phyloP scores from a whole-genome alignment of 2,888 invertebrate species.

The Melitaea athalia region DNA sequence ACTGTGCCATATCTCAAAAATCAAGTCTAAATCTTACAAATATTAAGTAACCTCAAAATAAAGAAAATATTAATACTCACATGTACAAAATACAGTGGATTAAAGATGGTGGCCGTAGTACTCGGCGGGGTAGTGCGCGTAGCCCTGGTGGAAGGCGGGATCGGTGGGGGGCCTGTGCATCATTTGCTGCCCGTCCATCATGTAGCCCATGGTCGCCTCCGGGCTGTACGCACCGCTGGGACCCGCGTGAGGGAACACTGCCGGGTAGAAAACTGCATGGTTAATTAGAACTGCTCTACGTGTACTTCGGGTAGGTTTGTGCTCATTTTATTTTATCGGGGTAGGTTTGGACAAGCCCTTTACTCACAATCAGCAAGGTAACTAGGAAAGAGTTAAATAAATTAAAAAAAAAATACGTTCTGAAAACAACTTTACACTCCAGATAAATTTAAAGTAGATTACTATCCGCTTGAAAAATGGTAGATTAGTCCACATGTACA shows the following conservation, averaged over 20 bases:
- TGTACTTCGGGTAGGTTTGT: slow-evolving; percentile 7
- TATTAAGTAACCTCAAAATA: not conserved
- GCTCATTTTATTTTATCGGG: not conserved
- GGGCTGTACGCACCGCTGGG: slow-evolving; percentile 98
- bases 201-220: slow-evolving; percentile 97
- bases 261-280: slow-evolving; percentile 77
- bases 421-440: no score
- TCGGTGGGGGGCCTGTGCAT: slow-evolving; percentile 97
- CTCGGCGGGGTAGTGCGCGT: slow-evolving; percentile 94
- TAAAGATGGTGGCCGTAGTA: slow-evolving; percentile 97
- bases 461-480: no score
- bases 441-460: no score
- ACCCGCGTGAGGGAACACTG: slow-evolving; percentile 97
- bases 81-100: slow-evolving; percentile 77
- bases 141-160: slow-evolving; percentile 96
- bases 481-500: no score
- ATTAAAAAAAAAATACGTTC: no score
- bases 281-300: slow-evolving; percentile 71
- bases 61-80: slow-evolving; percentile 56
- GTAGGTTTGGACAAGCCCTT: not conserved
- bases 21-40: not conserved
- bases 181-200: slow-evolving; percentile 99
- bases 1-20: no score
- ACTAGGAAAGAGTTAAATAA: no score
- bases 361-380: no score